A percentile compares a stretch with the other conserved stretches of the same genome.
Evolutionary conservation across 2,888 invertebrate species (phyloP).

Genomic region (Tipula unca): DNA sequence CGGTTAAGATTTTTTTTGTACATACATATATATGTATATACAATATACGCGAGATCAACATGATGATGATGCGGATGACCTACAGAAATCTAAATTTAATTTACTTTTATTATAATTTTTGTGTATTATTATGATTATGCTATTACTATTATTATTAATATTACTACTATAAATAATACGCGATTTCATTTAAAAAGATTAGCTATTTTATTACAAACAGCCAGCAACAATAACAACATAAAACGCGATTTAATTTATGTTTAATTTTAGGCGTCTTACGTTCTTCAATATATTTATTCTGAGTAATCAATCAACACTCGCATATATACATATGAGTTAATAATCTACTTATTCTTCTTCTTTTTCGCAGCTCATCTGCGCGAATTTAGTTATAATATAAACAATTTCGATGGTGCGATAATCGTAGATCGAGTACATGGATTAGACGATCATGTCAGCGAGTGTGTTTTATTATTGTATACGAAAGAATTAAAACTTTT

Average conservation of each 20-base stretch:
- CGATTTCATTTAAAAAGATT: background rate
- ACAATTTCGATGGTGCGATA: background rate
- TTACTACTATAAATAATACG: background rate
- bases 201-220: background rate
- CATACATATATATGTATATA: background rate
- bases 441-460: background rate
- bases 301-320: background rate
- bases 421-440: background rate
- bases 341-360: background rate
- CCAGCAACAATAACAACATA: background rate
- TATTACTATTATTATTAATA: background rate
- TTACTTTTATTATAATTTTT: background rate
- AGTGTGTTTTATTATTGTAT: background rate
- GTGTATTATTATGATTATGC: background rate
- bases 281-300: background rate
- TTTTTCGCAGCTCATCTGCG: background rate
- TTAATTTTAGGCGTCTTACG: background rate
- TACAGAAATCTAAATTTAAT: conserved; percentile 8
- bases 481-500: background rate
- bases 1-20: background rate
- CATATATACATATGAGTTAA: background rate
- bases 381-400: background rate
- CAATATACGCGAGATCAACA: background rate
- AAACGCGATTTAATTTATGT: background rate
- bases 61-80: background rate